Conservation (phyloP, 2,888 invertebrate species). For the Balanococcus diminutus region DNA sequence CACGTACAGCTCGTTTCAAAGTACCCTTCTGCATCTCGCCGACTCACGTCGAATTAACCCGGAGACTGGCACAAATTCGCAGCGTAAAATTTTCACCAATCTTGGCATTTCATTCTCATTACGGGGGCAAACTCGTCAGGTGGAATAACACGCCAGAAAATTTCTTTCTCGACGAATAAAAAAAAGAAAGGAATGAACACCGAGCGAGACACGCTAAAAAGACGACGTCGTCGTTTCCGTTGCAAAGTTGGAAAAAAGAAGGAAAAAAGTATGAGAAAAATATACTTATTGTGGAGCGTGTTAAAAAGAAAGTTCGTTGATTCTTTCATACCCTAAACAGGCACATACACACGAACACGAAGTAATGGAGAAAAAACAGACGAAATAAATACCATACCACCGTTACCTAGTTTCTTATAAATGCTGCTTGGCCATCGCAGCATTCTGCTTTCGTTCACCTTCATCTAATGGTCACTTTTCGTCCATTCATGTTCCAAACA, state of each 20-base stretch:
- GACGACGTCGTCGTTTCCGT: not conserved
- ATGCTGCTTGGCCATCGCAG: not conserved
- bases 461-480: not conserved
- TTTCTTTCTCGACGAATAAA: not conserved
- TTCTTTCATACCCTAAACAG: not conserved
- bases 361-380: not conserved
- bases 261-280: not conserved
- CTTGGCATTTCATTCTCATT: not conserved
- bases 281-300: not conserved
- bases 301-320: conserved; percentile 31
- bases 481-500: not conserved
- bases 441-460: not conserved
- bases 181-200: not conserved
- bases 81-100: not conserved
- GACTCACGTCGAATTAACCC: not conserved
- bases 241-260: not conserved
- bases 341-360: not conserved
- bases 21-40: not conserved
- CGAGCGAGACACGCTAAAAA: not conserved
- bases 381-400: not conserved
- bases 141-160: conserved; percentile 9
- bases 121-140: not conserved
- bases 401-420: conserved; percentile 4
- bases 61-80: not conserved
- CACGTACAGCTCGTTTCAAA: not conserved